A percentile compares a stretch with the other conserved stretches of the same genome.
phyloP scores from a whole-genome alignment of 2,113 vertebrate species.

The Myodes glareolus region DNA sequence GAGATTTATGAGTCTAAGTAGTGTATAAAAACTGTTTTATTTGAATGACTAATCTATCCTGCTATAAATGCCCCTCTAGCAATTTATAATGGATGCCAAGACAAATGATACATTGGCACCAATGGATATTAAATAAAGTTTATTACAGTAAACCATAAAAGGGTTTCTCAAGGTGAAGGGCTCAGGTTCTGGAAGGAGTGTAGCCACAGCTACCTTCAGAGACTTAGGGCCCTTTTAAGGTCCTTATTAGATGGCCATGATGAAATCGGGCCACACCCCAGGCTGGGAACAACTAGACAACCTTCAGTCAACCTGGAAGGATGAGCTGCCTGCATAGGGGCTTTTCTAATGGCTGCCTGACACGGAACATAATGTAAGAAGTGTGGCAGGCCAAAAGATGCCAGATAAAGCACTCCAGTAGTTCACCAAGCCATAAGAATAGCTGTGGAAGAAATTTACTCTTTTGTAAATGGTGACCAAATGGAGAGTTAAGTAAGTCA shows the following conservation, averaged over 20 bases:
- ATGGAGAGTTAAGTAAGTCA: neutral
- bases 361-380: neutral
- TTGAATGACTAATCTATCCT: neutral
- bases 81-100: neutral
- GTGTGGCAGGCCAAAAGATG: neutral
- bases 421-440: neutral
- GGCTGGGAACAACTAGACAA: fast-evolving
- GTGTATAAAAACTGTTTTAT: neutral
- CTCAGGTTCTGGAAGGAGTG: neutral
- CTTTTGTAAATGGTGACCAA: neutral
- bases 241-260: neutral
- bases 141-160: neutral
- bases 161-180: neutral
- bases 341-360: too few relatives aligned
- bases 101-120: neutral
- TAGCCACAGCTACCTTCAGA: neutral
- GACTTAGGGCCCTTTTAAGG: too few relatives aligned
- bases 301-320: neutral
- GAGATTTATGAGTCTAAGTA: neutral
- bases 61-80: neutral
- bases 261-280: neutral
- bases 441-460: neutral
- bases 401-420: neutral
- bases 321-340: neutral
- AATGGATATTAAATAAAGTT: neutral